Base-by-base conservation (phyloP, 2,888 invertebrate genomes). In the Caradrina clavipalpis region DNA sequence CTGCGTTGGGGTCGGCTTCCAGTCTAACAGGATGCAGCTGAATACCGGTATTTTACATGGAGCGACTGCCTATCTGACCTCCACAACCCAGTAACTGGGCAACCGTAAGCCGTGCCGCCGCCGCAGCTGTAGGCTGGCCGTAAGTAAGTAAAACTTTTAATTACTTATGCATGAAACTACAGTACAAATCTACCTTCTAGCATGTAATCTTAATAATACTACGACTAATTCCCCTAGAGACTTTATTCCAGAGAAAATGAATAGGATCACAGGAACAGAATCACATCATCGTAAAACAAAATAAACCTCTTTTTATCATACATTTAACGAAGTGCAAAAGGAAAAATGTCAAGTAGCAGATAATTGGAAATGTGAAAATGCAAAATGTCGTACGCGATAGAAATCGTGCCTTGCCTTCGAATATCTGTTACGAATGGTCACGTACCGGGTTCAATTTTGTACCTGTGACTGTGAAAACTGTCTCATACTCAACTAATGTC, bases 361-460 rank as follows among this genome's bases (percentile, higher is more conserved):
- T 84, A 80, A 82, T 85, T 76, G 83, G 83, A 73, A 77, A 74
- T 74, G 72, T 76, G 70, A 68, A 80, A 85, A 85, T 63, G 78
- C 69, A 85, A 78, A 85, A 83, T 78, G 75, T 69, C 75, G 58
- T 73, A 58, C 62, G 69, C 78, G 73, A 83, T 85, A 76, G 72
- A 76, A 76, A 80, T 85, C 83, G 83, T 83, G 83, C 78, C 58
- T 63, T 53, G 85, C 69, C 31, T 80, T 64, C 76, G 56, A 82
- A 76, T 68, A 67, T 69, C 26, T 54, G 39, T 49, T 31, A 56
- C 56, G 22, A 50, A 65, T 72, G 70, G 77, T 76, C 83, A 83
- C 83, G 83, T 83, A 69, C 50, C 42, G 26, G 22, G 73, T 68
- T 74, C 74, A 54, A 78, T 73, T 76, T 80, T 74, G 71, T 85